A percentile compares a stretch with the other conserved stretches of the same genome.
Conservation (phyloP, 2,113 vertebrate genomes). For the Semicossyphus pulcher region DNA sequence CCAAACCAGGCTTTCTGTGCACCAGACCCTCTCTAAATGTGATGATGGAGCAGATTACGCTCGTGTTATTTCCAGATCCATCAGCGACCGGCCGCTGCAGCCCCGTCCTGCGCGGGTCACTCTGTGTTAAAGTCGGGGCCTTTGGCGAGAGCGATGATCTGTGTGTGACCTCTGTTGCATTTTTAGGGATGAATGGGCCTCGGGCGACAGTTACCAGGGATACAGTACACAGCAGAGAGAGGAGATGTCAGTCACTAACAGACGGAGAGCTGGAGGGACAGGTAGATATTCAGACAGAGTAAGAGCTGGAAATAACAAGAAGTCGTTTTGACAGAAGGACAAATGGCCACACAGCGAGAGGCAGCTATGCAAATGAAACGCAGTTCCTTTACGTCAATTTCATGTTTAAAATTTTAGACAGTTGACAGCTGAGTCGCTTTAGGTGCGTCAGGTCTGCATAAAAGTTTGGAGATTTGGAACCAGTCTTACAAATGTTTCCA, state of each 20-base stretch:
- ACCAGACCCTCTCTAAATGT: not conserved
- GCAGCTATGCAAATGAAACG: slow-evolving; percentile 25
- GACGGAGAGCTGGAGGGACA: slow-evolving; percentile 51
- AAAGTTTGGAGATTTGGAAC: slow-evolving; percentile 41
- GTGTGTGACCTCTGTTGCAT: slow-evolving; percentile 71
- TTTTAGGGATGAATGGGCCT: slow-evolving; percentile 67
- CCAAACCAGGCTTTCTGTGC: not conserved
- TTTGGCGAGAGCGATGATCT: slow-evolving; percentile 72
- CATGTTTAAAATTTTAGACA: not conserved
- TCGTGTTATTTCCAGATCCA: slow-evolving; percentile 47
- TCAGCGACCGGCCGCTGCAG: slow-evolving; percentile 35
- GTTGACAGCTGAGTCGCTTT: slow-evolving; percentile 23
- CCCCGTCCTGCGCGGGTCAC: slow-evolving; percentile 52
- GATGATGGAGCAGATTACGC: slow-evolving; percentile 43
- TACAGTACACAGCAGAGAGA: slow-evolving; percentile 52
- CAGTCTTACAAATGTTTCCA: slow-evolving; percentile 38
- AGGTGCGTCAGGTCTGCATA: slow-evolving; percentile 32
- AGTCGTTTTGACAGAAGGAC: slow-evolving; percentile 44
- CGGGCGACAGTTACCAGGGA: slow-evolving; percentile 68
- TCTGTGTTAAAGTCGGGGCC: slow-evolving; percentile 63
- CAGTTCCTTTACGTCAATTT: not conserved
- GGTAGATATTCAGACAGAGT: slow-evolving; percentile 43
- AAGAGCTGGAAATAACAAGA: slow-evolving; percentile 36
- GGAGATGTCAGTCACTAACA: slow-evolving; percentile 61
- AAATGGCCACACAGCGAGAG: slow-evolving; percentile 33